These are phyloP conservation scores for Clarias pachynema DNA, from an alignment of 2,797 vertebrate species.

Conservation along the genomic window DNA sequence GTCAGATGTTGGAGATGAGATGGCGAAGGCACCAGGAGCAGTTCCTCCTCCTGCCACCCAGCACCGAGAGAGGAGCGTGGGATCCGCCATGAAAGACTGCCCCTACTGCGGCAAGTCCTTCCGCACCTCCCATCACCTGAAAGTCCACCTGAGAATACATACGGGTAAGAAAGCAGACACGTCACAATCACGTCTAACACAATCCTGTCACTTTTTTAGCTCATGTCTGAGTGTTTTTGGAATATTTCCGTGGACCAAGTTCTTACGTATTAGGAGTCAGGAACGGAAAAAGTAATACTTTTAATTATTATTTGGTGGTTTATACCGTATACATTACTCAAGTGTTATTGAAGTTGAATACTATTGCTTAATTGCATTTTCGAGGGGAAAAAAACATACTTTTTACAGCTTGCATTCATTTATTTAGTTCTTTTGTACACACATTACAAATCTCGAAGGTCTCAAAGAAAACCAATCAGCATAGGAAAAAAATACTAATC, in stretches of 20 bases:
- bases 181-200: too few species aligned
- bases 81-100: conserved; percentile 94
- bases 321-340: background rate
- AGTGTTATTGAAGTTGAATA: background rate
- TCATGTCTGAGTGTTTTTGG: background rate
- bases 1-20: conserved; percentile 96
- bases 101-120: conserved; percentile 98
- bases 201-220: background rate
- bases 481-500: background rate
- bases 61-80: conserved; percentile 89
- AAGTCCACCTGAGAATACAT: conserved; percentile 99
- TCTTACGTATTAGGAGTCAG: background rate
- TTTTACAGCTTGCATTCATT: background rate
- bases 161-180: conserved; percentile 83
- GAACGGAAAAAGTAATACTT: background rate
- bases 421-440: background rate
- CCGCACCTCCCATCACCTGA: conserved; percentile 97
- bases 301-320: background rate
- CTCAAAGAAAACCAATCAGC: background rate
- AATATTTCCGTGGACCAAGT: background rate
- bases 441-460: background rate
- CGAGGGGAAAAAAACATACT: background rate
- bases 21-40: conserved; percentile 83
- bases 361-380: background rate
- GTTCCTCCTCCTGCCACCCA: conserved; percentile 87